Evolutionary conservation across 2,797 vertebrate species (phyloP).

Genomic region (Sebastes steindachneri): DNA sequence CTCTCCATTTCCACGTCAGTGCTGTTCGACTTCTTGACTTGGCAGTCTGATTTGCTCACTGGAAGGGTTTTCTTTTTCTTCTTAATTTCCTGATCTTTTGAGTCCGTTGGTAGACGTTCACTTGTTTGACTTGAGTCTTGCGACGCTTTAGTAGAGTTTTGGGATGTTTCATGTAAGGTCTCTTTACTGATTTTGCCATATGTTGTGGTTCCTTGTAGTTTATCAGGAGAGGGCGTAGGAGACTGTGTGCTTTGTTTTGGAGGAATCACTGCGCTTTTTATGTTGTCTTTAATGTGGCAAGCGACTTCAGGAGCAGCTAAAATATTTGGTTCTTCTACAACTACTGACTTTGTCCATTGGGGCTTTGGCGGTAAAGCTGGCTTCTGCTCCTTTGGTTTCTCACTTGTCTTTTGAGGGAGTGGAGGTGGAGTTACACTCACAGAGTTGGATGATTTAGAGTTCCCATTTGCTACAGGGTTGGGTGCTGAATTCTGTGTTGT

Average conservation of each 20-base stretch:
- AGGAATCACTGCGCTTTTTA: conserved; percentile 40
- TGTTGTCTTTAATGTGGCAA: conserved; percentile 51
- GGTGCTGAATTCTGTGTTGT: conserved; percentile 72
- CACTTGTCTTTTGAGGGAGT: conserved; percentile 72
- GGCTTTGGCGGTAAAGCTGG: conserved; percentile 80
- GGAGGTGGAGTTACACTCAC: conserved; percentile 64
- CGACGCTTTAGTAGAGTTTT: not conserved
- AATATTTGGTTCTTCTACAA: conserved; percentile 56
- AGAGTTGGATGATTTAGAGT: conserved; percentile 49
- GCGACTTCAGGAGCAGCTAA: conserved; percentile 74
- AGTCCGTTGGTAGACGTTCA: conserved; percentile 23
- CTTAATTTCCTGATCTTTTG: conserved; percentile 63
- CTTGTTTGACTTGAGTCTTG: conserved; percentile 34
- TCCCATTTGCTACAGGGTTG: conserved; percentile 71
- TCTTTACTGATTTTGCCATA: conserved; percentile 25
- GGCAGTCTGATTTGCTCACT: conserved; percentile 26
- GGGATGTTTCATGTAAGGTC: not conserved
- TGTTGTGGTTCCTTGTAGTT: conserved; percentile 37
- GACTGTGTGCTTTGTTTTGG: conserved; percentile 44
- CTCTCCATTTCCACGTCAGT: conserved; percentile 56
- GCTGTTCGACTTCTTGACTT: conserved; percentile 15
- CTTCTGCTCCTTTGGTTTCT: conserved; percentile 75
- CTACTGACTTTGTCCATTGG: conserved; percentile 67
- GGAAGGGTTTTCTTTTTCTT: conserved; percentile 23
- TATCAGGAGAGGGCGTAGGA: conserved; percentile 47